These are phyloP conservation scores for Stenopsyche tienmushanensis DNA, from an alignment of 1,140 invertebrate genomes.

Conservation along the genomic window DNA sequence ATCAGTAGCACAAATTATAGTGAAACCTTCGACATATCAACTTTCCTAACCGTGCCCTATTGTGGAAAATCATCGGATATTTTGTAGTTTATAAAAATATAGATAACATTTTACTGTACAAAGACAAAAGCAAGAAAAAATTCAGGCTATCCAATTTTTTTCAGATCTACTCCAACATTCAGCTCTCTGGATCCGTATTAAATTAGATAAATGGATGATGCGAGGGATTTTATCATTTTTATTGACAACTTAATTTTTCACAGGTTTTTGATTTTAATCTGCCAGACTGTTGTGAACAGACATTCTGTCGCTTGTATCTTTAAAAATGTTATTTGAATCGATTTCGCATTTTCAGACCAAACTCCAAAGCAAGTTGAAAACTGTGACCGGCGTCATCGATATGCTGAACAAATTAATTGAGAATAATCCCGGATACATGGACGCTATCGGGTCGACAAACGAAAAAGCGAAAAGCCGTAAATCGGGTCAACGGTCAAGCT, in stretches of 20 bases:
- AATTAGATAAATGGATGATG: slow-evolving; percentile 1
- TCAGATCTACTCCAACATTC: slow-evolving; percentile 16
- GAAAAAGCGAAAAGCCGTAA: slow-evolving; percentile 42
- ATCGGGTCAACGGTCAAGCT: slow-evolving; percentile 25
- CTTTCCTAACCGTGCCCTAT: no score
- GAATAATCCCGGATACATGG: slow-evolving; percentile 56
- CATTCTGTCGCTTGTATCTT: not conserved
- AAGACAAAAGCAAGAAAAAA: no score
- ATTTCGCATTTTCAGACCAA: slow-evolving; percentile 61
- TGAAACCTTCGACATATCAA: no score
- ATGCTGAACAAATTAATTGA: slow-evolving; percentile 79
- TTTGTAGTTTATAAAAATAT: no score
- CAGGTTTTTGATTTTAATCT: slow-evolving; percentile 26
- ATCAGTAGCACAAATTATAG: no score
- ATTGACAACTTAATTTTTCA: slow-evolving; percentile 25
- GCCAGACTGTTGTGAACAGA: slow-evolving; percentile 27
- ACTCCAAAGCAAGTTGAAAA: slow-evolving; percentile 80
- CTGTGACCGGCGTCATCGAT: slow-evolving; percentile 80
- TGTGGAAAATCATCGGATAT: no score
- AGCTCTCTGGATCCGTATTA: not conserved
- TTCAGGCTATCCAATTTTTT: slow-evolving; percentile 17
- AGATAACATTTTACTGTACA: no score
- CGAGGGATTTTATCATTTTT: slow-evolving; percentile 21
- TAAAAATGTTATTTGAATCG: not conserved
- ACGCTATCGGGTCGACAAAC: slow-evolving; percentile 38